Percentiles rank a stretch among this genome's conserved stretches.
Conservation (phyloP, 2,113 vertebrate genomes). For the Caracal caracal region DNA sequence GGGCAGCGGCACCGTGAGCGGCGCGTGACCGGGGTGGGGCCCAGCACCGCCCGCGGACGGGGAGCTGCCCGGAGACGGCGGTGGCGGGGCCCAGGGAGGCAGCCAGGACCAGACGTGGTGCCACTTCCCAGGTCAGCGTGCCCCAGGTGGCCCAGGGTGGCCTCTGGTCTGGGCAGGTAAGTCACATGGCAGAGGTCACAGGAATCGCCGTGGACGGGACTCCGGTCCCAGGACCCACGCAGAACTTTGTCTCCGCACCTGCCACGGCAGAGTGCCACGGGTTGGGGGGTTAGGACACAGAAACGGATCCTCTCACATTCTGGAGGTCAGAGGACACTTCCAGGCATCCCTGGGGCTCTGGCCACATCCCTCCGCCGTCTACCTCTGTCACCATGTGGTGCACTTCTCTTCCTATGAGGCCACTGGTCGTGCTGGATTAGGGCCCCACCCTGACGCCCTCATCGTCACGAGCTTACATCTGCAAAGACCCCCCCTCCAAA, state of each 20-base stretch:
- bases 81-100: fast-evolving
- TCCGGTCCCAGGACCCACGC: fast-evolving
- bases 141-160: not conserved
- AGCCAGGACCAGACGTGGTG: not conserved
- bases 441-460: not conserved
- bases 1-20: not conserved
- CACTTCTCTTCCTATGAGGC: not conserved
- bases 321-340: not conserved
- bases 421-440: fast-evolving
- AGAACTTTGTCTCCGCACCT: fast-evolving
- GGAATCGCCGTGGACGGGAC: not conserved
- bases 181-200: not conserved
- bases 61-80: not conserved
- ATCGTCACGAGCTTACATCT: not conserved
- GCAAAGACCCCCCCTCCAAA: not conserved
- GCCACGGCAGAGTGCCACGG: fast-evolving
- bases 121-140: not conserved
- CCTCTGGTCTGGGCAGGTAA: not conserved
- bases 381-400: not conserved
- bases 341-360: fast-evolving
- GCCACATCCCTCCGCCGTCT: too few species aligned
- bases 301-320: fast-evolving
- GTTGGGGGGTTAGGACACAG: not conserved
- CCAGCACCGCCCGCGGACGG: fast-evolving
- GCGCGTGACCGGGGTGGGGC: fast-evolving